Conservation (phyloP, 2,113 vertebrate species). For the Callorhinus ursinus region DNA sequence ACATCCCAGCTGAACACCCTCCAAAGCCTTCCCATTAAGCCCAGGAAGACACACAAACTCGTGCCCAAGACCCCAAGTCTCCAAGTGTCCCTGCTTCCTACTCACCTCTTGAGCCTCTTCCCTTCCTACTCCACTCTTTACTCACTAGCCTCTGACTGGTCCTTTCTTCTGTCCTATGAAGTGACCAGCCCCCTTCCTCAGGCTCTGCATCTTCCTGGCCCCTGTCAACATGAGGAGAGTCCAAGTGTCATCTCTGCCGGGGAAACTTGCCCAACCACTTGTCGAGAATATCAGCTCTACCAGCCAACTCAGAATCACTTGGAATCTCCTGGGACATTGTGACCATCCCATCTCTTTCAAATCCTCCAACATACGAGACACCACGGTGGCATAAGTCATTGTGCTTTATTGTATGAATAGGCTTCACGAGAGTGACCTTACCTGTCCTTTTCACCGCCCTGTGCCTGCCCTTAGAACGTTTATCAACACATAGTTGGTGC, state of each 20-base stretch:
- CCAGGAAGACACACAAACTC: background rate
- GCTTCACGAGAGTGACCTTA: no score
- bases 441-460: background rate
- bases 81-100: no score
- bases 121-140: no score
- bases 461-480: background rate
- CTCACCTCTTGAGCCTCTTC: no score
- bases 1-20: background rate
- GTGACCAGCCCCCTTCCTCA: background rate
- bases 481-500: accelerated
- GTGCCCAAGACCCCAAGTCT: background rate
- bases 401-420: background rate
- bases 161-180: background rate
- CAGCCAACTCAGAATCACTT: no score
- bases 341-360: background rate
- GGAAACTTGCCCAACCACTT: background rate
- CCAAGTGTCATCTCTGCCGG: background rate
- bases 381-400: no score
- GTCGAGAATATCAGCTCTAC: background rate
- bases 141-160: background rate
- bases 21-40: background rate
- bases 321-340: background rate
- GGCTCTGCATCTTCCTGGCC: background rate
- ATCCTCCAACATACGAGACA: background rate
- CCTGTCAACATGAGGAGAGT: background rate